phyloP scores from a whole-genome alignment of 2,888 invertebrate species.

The Blastobasis lacticolella region DNA sequence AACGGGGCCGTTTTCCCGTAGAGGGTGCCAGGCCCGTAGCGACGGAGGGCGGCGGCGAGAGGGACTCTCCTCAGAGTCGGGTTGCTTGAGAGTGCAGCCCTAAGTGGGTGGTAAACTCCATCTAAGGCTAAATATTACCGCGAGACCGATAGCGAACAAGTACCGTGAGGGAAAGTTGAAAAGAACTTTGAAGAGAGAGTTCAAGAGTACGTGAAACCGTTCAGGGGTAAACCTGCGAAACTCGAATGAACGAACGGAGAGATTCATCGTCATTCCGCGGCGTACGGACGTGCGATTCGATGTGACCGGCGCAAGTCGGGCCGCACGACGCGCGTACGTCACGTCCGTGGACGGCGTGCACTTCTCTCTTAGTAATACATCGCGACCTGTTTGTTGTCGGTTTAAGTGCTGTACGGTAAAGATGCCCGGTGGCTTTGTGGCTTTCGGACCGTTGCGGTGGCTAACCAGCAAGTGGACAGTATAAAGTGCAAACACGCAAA shows the following conservation, averaged over 20 bases:
- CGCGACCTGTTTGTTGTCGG: conserved; percentile 68
- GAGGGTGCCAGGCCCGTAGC: conserved; percentile 72
- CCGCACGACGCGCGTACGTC: conserved; percentile 25
- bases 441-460: too few relatives aligned
- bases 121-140: too few relatives aligned
- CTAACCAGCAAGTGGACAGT: too few relatives aligned
- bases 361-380: conserved; percentile 63
- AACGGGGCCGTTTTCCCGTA: conserved; percentile 63
- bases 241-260: conserved; percentile 61
- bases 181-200: conserved; percentile 79
- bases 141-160: too few relatives aligned
- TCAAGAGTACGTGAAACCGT: conserved; percentile 68
- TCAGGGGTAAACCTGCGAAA: conserved; percentile 74
- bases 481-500: too few relatives aligned
- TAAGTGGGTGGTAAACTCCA: too few relatives aligned
- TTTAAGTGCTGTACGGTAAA: conserved; percentile 38
- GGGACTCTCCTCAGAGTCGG: conserved; percentile 52
- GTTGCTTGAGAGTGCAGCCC: conserved; percentile 77
- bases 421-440: too few relatives aligned
- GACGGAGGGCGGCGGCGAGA: conserved; percentile 33
- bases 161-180: too few relatives aligned
- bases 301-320: conserved; percentile 16
- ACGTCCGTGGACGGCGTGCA: conserved; percentile 34
- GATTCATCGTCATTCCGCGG: conserved; percentile 43
- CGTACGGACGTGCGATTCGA: conserved; percentile 19